Conservation (phyloP, 2,888 invertebrate species). For the Hypena proboscidalis region DNA sequence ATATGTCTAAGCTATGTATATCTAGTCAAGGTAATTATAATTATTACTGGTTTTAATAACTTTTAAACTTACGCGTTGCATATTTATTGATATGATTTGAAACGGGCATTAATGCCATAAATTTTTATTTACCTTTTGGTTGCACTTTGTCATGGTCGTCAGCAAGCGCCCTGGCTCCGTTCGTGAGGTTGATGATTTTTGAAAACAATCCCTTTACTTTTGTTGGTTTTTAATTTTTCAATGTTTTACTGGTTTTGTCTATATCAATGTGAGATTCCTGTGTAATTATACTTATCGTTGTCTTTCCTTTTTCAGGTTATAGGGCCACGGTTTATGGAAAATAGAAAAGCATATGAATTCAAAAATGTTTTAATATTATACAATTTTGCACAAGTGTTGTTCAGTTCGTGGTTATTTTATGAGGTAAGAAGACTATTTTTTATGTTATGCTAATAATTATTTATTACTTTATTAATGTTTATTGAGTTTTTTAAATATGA, state of each 20-base stretch:
- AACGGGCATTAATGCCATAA: too few relatives aligned
- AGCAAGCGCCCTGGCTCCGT: too few relatives aligned
- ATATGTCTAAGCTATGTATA: conserved; percentile 96
- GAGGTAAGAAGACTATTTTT: conserved; percentile 92
- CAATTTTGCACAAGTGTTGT: conserved; percentile 95
- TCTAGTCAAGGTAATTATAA: conserved; percentile 90
- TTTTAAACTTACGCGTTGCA: neutral
- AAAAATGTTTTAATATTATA: conserved; percentile 91
- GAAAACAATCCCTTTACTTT: too few relatives aligned
- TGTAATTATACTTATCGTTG: neutral
- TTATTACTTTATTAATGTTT: conserved; percentile 2
- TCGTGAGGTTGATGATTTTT: too few relatives aligned
- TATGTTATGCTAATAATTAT: conserved; percentile 42
- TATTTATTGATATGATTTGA: too few relatives aligned
- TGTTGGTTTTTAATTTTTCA: too few relatives aligned
- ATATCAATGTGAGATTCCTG: too few relatives aligned
- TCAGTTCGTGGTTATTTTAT: conserved; percentile 96
- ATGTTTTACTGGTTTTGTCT: too few relatives aligned
- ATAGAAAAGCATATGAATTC: conserved; percentile 94
- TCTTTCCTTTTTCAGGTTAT: conserved; percentile 85
- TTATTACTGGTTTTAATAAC: conserved; percentile 19
- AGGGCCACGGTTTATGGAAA: conserved; percentile 96
- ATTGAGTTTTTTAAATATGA: too few relatives aligned
- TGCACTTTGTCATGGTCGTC: too few relatives aligned
- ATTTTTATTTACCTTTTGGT: too few relatives aligned